Evolutionary conservation across 2,113 vertebrate species (phyloP).

Genomic region (Hystrix brachyura): DNA sequence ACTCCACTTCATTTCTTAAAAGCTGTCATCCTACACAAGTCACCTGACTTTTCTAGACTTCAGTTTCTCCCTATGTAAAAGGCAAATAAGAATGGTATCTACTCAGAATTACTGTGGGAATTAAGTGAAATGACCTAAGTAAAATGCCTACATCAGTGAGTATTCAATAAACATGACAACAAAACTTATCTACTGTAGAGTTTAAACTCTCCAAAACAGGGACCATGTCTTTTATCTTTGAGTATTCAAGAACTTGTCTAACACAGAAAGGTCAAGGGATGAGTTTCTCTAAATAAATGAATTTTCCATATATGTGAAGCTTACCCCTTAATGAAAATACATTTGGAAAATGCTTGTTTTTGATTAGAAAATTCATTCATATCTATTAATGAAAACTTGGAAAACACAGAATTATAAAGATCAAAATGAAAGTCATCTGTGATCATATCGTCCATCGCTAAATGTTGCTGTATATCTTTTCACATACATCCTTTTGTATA

Average conservation of each 20-base stretch:
- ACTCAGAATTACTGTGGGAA: neutral
- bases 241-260: neutral
- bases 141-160: neutral
- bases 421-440: neutral
- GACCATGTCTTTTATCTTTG: neutral
- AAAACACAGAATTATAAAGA: neutral
- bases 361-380: neutral
- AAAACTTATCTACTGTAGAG: neutral
- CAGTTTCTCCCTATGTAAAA: neutral
- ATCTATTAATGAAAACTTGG: neutral
- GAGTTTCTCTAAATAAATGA: neutral
- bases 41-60: neutral
- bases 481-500: neutral
- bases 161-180: neutral
- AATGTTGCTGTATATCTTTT: neutral
- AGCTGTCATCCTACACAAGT: neutral
- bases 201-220: neutral
- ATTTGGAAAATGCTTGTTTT: neutral
- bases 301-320: neutral
- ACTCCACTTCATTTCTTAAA: neutral
- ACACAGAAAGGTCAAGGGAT: neutral
- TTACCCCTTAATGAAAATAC: neutral
- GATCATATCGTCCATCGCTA: neutral
- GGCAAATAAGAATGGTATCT: neutral
- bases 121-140: neutral